Evolutionary conservation across 2,113 vertebrate genomes (phyloP), one percentile per base, ranked within the genome.

Genomic region (Ochotona princeps): DNA sequence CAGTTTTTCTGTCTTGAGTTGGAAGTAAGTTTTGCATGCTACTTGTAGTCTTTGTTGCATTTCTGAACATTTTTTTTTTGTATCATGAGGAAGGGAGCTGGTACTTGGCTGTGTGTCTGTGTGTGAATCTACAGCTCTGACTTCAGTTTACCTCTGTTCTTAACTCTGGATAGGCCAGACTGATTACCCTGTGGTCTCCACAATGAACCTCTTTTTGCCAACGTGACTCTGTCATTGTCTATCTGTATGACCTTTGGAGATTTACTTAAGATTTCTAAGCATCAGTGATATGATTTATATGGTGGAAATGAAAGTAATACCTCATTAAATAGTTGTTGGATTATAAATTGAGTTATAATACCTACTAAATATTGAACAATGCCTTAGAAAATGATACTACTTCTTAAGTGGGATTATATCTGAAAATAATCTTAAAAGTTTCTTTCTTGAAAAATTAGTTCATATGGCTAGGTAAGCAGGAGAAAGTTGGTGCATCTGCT

Each of bases 381-480:
- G 28, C 76, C 28, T 93, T n/a, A 80, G 60, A 80, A 83, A 73
- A 89, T 81, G 63, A 81, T 80, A 90, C 30, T 10, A 78, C 44
- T 83, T 79, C 60, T 66, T 70, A 89, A 47, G 12, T 88, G 23
- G 17, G 25, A 60, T 28, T 1, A n/a, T 76, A 76, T 61, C 51
- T 79, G 57, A 95, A 91, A 93, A 67, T 85, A 38, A 66, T 57
- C 28, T 80, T 70, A 47, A 95, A 87, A 32, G 14, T 91, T 96
- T 87, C 23, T 18, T 74, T 57, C 67, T 60, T 88, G 54, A 91
- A 83, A 86, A 79, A 75, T 74, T 81, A 54, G 15, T 61, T 86
- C 9, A 70, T 30, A 23, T 26, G 32, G 26, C 54, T 9, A 83
- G 66, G 89, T 7, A 17, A 8, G 51, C 85, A 9, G 21, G 15